phyloP scores from a whole-genome alignment of 2,113 vertebrate species.

The Sterrhoptilus dennistouni region DNA sequence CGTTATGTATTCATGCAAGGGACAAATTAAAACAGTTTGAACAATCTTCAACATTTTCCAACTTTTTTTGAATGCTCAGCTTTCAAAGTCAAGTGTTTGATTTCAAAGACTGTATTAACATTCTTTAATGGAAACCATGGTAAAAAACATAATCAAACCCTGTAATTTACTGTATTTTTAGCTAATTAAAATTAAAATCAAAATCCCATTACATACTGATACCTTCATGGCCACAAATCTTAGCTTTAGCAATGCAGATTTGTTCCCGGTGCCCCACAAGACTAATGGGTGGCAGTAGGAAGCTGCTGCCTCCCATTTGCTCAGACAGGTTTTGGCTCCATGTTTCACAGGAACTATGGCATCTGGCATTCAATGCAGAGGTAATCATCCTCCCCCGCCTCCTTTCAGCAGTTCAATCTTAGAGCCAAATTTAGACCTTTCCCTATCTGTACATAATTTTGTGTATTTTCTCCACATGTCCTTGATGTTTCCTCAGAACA shows the following conservation, averaged over 20 bases:
- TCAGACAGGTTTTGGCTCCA: neutral
- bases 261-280: neutral
- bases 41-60: neutral
- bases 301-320: neutral
- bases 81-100: constrained; percentile 9
- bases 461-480: neutral
- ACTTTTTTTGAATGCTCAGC: neutral
- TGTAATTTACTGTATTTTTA: neutral
- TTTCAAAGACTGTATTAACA: constrained; percentile 19
- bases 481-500: neutral
- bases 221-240: neutral
- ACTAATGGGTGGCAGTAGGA: neutral
- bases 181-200: constrained; percentile 33
- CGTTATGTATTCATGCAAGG: neutral
- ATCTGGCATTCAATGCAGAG: neutral
- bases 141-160: neutral
- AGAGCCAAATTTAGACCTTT: neutral
- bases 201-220: neutral
- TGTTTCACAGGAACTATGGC: neutral
- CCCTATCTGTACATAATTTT: neutral
- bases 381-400: neutral
- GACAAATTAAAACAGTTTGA: constrained; percentile 36
- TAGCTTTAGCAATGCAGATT: neutral
- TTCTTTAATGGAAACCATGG: neutral
- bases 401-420: neutral